A percentile compares a stretch with the other conserved stretches of the same genome.
These are phyloP conservation scores for Atethmia centrago DNA, from an alignment of 2,888 invertebrate species.

Conservation along the genomic window DNA sequence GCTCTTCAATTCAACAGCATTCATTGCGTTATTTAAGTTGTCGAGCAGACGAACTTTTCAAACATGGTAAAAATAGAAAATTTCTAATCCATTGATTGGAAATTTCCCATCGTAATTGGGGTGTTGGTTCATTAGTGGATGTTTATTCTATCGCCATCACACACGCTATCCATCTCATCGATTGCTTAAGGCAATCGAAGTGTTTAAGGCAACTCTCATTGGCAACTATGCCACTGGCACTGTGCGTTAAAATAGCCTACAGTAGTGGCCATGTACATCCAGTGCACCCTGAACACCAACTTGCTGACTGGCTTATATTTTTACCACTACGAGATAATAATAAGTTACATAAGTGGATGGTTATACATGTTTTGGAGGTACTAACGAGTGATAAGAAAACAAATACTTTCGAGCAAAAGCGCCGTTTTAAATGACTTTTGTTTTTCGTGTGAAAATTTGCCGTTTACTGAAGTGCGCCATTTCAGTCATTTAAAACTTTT, in stretches of 20 bases:
- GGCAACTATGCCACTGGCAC: not conserved
- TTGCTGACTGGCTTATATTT: not conserved
- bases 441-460: not conserved
- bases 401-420: not conserved
- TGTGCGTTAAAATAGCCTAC: not conserved
- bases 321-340: not conserved
- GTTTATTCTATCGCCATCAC: not conserved
- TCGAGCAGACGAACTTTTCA: not conserved
- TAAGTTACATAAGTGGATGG: not conserved
- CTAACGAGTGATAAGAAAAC: not conserved
- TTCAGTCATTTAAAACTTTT: too few relatives aligned
- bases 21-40: not conserved
- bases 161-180: not conserved
- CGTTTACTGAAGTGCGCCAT: too few relatives aligned
- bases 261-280: not conserved
- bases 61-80: too few relatives aligned
- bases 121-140: not conserved
- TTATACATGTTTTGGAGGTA: not conserved
- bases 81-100: not conserved
- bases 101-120: not conserved
- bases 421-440: not conserved
- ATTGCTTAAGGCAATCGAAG: not conserved
- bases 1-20: not conserved
- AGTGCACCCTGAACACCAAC: not conserved
- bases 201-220: not conserved